Conservation (phyloP, 2,888 invertebrate genomes). For the Hipparchia sbordonii region DNA sequence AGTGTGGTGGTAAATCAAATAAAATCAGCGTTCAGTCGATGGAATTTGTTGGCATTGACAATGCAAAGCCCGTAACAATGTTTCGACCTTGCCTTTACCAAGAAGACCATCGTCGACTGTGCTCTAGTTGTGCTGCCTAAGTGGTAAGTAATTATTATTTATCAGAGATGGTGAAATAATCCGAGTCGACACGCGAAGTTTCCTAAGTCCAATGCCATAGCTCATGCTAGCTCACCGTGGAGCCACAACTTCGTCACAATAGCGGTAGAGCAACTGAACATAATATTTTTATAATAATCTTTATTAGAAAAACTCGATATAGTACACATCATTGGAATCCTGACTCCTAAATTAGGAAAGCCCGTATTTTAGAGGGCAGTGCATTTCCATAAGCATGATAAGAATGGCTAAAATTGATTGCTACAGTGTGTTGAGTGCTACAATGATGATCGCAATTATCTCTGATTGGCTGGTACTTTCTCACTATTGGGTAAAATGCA, state of each 20-base stretch:
- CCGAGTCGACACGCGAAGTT: slow-evolving; percentile 19
- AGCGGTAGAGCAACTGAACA: background rate
- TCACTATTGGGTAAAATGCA: too few species aligned
- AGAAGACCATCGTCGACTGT: background rate
- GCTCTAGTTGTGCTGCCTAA: slow-evolving; percentile 7
- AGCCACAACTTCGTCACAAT: background rate
- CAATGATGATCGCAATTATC: too few species aligned
- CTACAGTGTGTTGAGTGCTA: too few species aligned
- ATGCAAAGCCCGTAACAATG: background rate
- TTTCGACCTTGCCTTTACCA: slow-evolving; percentile 10
- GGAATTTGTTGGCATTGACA: slow-evolving; percentile 1
- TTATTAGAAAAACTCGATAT: too few species aligned
- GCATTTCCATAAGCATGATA: too few species aligned
- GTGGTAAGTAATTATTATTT: slow-evolving; percentile 15
- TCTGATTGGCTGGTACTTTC: too few species aligned
- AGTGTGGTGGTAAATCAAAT: background rate
- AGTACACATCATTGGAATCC: too few species aligned
- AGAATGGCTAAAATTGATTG: too few species aligned
- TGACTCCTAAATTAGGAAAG: too few species aligned
- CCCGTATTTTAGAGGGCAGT: too few species aligned
- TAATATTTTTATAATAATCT: too few species aligned
- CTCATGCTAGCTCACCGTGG: background rate
- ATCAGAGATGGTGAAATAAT: slow-evolving; percentile 18
- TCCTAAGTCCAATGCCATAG: slow-evolving; percentile 15
- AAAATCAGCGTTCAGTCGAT: background rate